Evolutionary conservation across 2,888 invertebrate genomes (phyloP).

Genomic region (Cosmopolites sordidus): DNA sequence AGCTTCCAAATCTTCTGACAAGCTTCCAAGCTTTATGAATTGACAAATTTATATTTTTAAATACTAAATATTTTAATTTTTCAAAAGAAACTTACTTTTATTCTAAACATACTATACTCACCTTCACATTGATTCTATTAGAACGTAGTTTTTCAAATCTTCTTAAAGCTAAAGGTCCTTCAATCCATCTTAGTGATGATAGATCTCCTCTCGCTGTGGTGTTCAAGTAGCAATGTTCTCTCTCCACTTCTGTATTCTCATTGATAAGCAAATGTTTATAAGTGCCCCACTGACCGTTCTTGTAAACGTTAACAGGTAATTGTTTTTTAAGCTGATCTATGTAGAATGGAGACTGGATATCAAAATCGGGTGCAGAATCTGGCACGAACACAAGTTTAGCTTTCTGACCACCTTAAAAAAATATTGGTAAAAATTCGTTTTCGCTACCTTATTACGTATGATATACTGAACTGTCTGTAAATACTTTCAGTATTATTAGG

Average conservation of each 20-base stretch:
- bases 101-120: too few relatives aligned
- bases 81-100: too few relatives aligned
- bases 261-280: slow-evolving; percentile 64
- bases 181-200: slow-evolving; percentile 78
- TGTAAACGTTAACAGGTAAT: slow-evolving; percentile 73
- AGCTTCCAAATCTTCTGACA: too few relatives aligned
- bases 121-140: too few relatives aligned
- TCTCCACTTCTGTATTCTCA: slow-evolving; percentile 48
- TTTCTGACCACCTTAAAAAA: slow-evolving; percentile 41
- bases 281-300: slow-evolving; percentile 58
- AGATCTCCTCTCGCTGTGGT: slow-evolving; percentile 78
- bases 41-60: slow-evolving; percentile 1
- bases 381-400: slow-evolving; percentile 51
- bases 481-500: too few relatives aligned
- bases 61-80: too few relatives aligned
- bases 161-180: slow-evolving; percentile 52
- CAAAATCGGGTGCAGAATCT: slow-evolving; percentile 62
- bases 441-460: too few relatives aligned
- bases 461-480: too few relatives aligned
- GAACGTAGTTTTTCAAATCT: background rate
- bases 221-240: slow-evolving; percentile 73
- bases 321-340: slow-evolving; percentile 64
- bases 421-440: too few relatives aligned
- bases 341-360: slow-evolving; percentile 54
- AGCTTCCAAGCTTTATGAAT: too few relatives aligned